phyloP scores from a whole-genome alignment of 2,888 invertebrate species.

The Leptinotarsa rubiginosa region DNA sequence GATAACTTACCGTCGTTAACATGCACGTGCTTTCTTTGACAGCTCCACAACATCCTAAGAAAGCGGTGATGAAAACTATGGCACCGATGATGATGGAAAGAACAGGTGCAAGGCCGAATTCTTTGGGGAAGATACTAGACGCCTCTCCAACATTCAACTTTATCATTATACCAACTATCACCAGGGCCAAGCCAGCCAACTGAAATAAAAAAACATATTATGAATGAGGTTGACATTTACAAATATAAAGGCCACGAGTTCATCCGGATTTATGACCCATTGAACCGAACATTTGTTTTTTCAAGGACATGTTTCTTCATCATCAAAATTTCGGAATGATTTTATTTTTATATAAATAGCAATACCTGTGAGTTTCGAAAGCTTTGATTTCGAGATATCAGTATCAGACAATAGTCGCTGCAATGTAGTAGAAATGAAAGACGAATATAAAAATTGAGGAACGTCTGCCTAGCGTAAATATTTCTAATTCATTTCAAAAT shows the following conservation, averaged over 20 bases:
- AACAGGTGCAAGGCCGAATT: constrained; percentile 72
- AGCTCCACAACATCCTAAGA: constrained; percentile 67
- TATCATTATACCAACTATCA: constrained; percentile 75
- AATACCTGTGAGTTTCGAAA: too few species aligned
- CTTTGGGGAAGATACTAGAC: constrained; percentile 52
- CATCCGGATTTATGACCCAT: too few species aligned
- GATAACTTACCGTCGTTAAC: constrained; percentile 61
- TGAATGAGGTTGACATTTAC: background rate
- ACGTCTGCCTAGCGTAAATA: too few species aligned
- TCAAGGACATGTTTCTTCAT: background rate
- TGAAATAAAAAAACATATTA: constrained; percentile 58
- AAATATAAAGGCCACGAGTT: background rate
- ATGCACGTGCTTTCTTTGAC: constrained; percentile 65
- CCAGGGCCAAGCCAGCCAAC: constrained; percentile 78
- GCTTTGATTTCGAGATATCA: too few species aligned
- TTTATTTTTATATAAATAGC: too few species aligned
- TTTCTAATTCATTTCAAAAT: too few species aligned
- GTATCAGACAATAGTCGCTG: too few species aligned
- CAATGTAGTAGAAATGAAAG: too few species aligned
- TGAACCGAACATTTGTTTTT: background rate
- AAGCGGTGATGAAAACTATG: constrained; percentile 70
- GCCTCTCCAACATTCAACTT: constrained; percentile 71
- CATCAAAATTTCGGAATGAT: too few species aligned
- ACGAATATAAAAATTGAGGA: too few species aligned
- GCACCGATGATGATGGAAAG: constrained; percentile 77